Base-by-base conservation (phyloP, 2,113 vertebrate genomes). In the Panurus biarmicus region DNA sequence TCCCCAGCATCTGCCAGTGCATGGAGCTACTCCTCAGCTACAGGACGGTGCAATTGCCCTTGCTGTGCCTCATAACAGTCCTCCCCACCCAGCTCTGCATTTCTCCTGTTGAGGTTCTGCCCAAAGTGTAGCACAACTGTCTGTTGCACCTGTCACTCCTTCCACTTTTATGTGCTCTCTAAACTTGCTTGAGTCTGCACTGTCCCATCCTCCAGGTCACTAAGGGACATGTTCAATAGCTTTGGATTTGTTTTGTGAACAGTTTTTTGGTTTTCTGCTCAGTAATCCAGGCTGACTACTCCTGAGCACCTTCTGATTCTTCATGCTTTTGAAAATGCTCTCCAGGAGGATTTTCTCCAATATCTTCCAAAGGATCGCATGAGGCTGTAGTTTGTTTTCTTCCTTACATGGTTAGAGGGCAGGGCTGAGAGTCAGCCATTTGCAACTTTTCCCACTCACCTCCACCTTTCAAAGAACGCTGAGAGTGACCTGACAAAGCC, bases 1-100 rank as follows among this genome's bases (percentile, higher is more conserved):
- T 42, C 19, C n/a, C 22, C 36, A 44, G 47, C 2, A 2, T 0
- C 0, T 50, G 25, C 19, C 0, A 1, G 11, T 35, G 29, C 15
- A 17, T 9, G 47, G 38, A 53, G 8, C 23, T 57, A 15, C 29
- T 57, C 10, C 23, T 25, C 47, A 57, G 8, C 20, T 57, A 31
- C 31, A 62, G 53, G 53, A 66, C 13, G 5, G 15, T 70, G 40
- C 28, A 28, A 9, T 36, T 87, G 20, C 20, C 15, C 26, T 71
- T 66, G 64, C 24, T 58, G 23, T 72, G 6, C 24, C 87, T 72
- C 14, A 13, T 73, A 12, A 35, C 12, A 26, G 62, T 72, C 28
- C 29, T 81, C 9, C 38, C 70, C 48, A 15, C 19, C 21, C 23
- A 44, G 18, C 60, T 67, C 53, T 85, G 7, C 35, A 25, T 64